Evolutionary conservation across 1,140 invertebrate species (phyloP), one percentile per base, ranked within the genome.

Genomic region (Drosophila mayri): DNA sequence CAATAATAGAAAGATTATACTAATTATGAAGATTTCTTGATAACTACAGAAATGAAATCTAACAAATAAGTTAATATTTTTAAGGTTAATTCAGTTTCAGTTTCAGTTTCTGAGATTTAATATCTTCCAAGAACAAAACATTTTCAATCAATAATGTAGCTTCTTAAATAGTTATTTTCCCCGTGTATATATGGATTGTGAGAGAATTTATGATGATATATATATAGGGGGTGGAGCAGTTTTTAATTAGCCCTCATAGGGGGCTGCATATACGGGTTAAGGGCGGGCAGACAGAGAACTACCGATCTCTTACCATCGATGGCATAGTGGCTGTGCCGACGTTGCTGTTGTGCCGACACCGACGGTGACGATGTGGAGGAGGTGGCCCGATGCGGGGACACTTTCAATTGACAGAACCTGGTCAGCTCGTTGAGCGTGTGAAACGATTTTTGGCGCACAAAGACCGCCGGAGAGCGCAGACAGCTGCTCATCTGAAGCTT

Each of bases 371-470:
- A 38, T n/a, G 47, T 32, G 3, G 61, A 20, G 6, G 71, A 47
- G 14, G 77, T 40, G 20, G 41, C 35, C 28, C 35, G 67, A 47
- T 35, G 72, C 37, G 75, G 61, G 63, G 80, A 70, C 60, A 78
- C 77, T 80, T 83, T 91, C 28, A 87, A 65, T 65, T 90, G 91
- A 67, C 91, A 92, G 64, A 92, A 91, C 63, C 81, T 86, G 72
- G 82, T 79, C 55, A 92, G 81, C 68, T 92, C 91, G 71, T 81
- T 84, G 63, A 92, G 77, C 72, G 91, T 92, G 74, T 92, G 85
- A 92, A 92, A 92, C 67, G 91, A 92, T 84, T 92, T 92, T 72
- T 92, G 91, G 43, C 91, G 91, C 64, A 92, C 74, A 54, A 92
- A 87, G 37, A 84, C 76, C 55, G 67, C 91, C 47, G 91, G 91